Conservation (phyloP, 2,888 invertebrate species). For the Eristalinus sepulchralis region DNA sequence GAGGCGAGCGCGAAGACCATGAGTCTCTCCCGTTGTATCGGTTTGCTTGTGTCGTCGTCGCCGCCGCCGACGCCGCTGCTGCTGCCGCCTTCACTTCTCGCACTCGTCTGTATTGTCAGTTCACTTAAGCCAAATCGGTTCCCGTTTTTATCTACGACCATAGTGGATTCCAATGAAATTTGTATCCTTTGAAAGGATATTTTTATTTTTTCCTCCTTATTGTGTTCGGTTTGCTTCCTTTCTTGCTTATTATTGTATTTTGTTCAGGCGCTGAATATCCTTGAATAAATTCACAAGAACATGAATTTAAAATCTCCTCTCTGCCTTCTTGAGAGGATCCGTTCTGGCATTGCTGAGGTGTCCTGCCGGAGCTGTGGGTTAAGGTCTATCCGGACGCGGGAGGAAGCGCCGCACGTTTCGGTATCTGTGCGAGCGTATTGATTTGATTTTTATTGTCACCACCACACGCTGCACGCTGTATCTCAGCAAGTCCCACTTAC, state of each 20-base stretch:
- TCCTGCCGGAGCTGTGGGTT: not conserved
- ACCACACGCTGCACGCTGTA: slow-evolving; percentile 50
- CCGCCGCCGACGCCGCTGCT: too few relatives aligned
- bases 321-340: slow-evolving; percentile 27
- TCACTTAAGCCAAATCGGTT: slow-evolving; percentile 70
- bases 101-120: slow-evolving; percentile 58
- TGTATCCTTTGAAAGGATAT: slow-evolving; percentile 62
- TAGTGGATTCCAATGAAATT: slow-evolving; percentile 65
- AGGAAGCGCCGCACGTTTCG: slow-evolving; percentile 43
- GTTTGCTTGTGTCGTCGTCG: slow-evolving; percentile 14
- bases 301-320: slow-evolving; percentile 52
- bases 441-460: slow-evolving; percentile 69
- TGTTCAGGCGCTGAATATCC: slow-evolving; percentile 52
- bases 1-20: not conserved
- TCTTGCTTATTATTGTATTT: slow-evolving; percentile 60
- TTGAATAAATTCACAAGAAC: slow-evolving; percentile 64
- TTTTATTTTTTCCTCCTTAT: not conserved
- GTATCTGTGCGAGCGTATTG: slow-evolving; percentile 64
- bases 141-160: slow-evolving; percentile 58
- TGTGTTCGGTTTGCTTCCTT: slow-evolving; percentile 3
- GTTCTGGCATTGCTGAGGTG: slow-evolving; percentile 8
- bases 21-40: slow-evolving; percentile 35
- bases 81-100: not conserved
- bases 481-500: slow-evolving; percentile 13
- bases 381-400: not conserved